phyloP scores from a whole-genome alignment of 2,888 invertebrate genomes.

The Zelleria hepariella region DNA sequence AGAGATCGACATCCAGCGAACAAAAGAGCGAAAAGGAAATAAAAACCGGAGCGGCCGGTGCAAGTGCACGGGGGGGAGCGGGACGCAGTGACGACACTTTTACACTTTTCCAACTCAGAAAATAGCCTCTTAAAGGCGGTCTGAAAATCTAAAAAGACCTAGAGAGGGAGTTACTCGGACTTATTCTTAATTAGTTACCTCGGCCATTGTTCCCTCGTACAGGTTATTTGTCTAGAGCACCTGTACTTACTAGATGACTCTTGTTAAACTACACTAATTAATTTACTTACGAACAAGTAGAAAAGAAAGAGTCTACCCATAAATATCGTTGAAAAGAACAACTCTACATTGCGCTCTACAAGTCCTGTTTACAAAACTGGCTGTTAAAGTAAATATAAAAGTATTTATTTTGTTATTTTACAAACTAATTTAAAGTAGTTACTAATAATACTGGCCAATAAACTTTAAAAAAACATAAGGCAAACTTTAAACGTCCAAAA shows the following conservation, averaged over 20 bases:
- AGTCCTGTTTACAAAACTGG: background rate
- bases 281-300: background rate
- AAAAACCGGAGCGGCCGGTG: conserved; percentile 39
- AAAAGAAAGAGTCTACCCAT: background rate
- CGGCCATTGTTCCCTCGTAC: background rate
- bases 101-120: conserved; percentile 35
- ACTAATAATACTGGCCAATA: too few species aligned
- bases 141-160: conserved; percentile 64
- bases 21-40: conserved; percentile 68
- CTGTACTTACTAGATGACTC: background rate
- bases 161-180: conserved; percentile 22
- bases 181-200: conserved; percentile 9
- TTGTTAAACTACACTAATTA: background rate
- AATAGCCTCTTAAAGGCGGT: conserved; percentile 39
- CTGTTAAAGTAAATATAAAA: too few species aligned
- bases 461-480: background rate
- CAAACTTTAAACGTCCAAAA: background rate
- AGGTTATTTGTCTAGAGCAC: background rate
- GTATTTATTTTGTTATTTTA: too few species aligned
- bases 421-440: too few species aligned
- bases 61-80: conserved; percentile 53
- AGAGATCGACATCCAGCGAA: conserved; percentile 60
- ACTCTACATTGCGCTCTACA: background rate
- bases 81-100: conserved; percentile 34
- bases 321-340: background rate